A percentile compares a stretch with the other conserved stretches of the same genome.
Conservation (phyloP, 2,797 vertebrate species). For the Sphenodon punctatus region DNA sequence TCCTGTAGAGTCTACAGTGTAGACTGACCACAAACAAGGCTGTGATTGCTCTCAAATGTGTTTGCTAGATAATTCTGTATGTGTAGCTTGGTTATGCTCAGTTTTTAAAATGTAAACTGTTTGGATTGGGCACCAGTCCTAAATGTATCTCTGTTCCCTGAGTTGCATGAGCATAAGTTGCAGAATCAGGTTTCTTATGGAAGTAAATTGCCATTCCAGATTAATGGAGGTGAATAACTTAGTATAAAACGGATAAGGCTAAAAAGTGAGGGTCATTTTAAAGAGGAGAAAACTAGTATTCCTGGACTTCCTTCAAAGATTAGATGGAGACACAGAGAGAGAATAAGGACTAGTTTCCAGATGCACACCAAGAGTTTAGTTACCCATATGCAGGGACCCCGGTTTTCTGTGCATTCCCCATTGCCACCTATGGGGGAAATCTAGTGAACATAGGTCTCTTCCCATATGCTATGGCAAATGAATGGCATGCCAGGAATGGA, state of each 20-base stretch:
- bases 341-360: no score
- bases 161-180: not conserved
- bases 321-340: no score
- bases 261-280: not conserved
- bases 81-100: not conserved
- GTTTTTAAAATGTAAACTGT: rapidly evolving
- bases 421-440: no score
- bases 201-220: not conserved
- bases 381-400: no score
- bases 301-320: no score
- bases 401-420: no score
- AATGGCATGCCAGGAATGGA: no score
- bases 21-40: no score
- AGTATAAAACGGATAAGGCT: not conserved
- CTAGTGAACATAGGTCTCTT: no score
- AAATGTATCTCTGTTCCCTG: not conserved
- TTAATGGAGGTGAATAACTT: not conserved
- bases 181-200: not conserved
- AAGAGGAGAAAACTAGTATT: not conserved
- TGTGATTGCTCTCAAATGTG: not conserved
- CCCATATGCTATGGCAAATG: no score
- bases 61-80: not conserved
- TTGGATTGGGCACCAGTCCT: rapidly evolving
- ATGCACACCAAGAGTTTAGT: no score
- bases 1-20: no score